Evolutionary conservation across 2,888 invertebrate species (phyloP).

Genomic region (Smittia sp.): DNA sequence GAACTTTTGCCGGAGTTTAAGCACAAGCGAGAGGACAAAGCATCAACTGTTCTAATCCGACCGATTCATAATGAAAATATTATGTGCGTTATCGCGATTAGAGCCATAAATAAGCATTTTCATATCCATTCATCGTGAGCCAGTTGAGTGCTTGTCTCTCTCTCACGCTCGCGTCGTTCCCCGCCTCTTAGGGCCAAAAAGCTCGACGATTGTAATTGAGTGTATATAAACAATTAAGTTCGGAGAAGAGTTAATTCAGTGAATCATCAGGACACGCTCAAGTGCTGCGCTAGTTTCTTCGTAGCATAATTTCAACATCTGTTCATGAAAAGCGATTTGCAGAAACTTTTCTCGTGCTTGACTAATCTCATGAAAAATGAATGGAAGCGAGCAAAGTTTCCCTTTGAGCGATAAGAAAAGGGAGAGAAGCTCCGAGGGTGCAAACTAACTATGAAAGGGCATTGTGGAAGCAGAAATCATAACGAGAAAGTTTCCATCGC

Average conservation of each 20-base stretch:
- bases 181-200: background rate
- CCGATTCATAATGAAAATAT: slow-evolving; percentile 14
- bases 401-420: background rate
- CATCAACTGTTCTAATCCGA: background rate
- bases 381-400: too few species aligned
- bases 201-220: background rate
- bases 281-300: too few species aligned
- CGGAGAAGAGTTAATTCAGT: too few species aligned
- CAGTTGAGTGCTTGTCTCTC: background rate
- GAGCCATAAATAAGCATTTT: slow-evolving; percentile 6
- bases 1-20: too few species aligned
- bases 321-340: too few species aligned
- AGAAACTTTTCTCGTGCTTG: too few species aligned
- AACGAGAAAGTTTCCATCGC: background rate
- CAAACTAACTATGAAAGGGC: background rate
- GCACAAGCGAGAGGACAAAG: too few species aligned
- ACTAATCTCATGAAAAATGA: too few species aligned
- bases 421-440: background rate
- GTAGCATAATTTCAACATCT: too few species aligned
- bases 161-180: background rate
- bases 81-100: background rate
- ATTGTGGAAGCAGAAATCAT: background rate
- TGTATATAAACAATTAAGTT: background rate
- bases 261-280: too few species aligned
- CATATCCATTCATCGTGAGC: background rate